These are phyloP conservation scores for Bombus difficillimus DNA, from an alignment of 1,140 invertebrate species.

Conservation along the genomic window DNA sequence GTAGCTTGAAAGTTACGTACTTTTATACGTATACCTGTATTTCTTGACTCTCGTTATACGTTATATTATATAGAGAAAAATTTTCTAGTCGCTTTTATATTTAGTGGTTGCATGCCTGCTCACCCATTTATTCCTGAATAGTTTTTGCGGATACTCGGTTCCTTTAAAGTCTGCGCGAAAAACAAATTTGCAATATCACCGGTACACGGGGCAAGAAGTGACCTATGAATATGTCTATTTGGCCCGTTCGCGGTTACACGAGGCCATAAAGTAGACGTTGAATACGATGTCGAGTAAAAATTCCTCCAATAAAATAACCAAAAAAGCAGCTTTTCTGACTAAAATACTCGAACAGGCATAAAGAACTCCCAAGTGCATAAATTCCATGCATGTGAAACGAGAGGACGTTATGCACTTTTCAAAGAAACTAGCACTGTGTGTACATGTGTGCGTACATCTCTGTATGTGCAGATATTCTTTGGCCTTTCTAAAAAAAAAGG, in stretches of 20 bases:
- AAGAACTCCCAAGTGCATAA: conserved; percentile 20
- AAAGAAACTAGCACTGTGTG: background rate
- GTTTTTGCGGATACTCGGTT: background rate
- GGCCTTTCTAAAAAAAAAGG: too few relatives aligned
- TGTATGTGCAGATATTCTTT: too few relatives aligned
- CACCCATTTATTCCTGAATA: background rate
- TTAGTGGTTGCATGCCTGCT: too few relatives aligned
- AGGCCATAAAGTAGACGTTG: background rate
- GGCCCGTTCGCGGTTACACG: background rate
- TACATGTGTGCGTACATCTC: too few relatives aligned
- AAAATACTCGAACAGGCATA: background rate
- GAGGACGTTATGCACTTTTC: background rate
- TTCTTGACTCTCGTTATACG: background rate
- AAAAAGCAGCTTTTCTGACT: background rate
- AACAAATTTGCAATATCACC: conserved; percentile 18
- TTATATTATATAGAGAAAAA: background rate
- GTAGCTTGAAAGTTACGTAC: too few relatives aligned
- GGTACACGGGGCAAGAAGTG: background rate
- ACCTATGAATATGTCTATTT: background rate
- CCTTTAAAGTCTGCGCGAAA: background rate
- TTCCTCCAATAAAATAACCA: conserved; percentile 1
- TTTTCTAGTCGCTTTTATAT: too few relatives aligned
- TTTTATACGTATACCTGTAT: too few relatives aligned
- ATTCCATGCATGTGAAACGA: conserved; percentile 21
- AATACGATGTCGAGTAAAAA: conserved; percentile 8